Evolutionary conservation across 2,113 vertebrate species (phyloP), one percentile per base, ranked within the genome.

Genomic region (Sialia sialis): DNA sequence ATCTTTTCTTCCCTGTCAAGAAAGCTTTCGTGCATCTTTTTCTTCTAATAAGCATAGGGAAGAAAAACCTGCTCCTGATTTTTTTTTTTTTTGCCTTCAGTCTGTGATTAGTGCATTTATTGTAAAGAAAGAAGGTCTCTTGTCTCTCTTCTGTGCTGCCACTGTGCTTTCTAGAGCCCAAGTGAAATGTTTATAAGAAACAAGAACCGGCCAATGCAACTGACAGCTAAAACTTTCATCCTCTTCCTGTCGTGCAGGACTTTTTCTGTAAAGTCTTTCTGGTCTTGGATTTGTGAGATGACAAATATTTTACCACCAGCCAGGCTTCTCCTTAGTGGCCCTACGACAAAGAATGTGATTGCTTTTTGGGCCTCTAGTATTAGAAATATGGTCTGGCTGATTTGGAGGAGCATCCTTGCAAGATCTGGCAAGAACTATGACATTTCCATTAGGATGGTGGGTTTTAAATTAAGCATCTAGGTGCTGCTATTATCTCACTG

Each of bases 381-480:
- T 44, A 44, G 59, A 69, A 84, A 63, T 55, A 62, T 10, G 6
- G 3, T n/a, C n/a, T 83, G 34, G 34, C 21, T 84, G 27, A 56
- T 73, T 15, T 55, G 14, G 6, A 23, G 10, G 18, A 64, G 10
- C 1, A 5, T 51, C 55, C 26, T 46, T 85, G 43, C 9, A 39
- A 62, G 80, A 41, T 44, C 18, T 49, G 27, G 8, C 25, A 67
- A 55, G 34, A 85, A 32, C 32, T 51, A 10, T 46, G 41, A 22
- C 0, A 7, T 49, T 93, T 81, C 26, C 30, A 0, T 25, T 55
- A 77, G 17, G 11, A 29, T 44, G 25, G 9, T 6, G 1, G 1
- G 7, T 32, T 43, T 56, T 29, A 30, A 49, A 59, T 70, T 66
- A 36, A 26, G 19, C 7, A 22, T 69, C 18, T 15, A 19, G 9